These are phyloP conservation scores for Dicaeum eximium DNA, from an alignment of 2,113 vertebrate species.

Conservation along the genomic window DNA sequence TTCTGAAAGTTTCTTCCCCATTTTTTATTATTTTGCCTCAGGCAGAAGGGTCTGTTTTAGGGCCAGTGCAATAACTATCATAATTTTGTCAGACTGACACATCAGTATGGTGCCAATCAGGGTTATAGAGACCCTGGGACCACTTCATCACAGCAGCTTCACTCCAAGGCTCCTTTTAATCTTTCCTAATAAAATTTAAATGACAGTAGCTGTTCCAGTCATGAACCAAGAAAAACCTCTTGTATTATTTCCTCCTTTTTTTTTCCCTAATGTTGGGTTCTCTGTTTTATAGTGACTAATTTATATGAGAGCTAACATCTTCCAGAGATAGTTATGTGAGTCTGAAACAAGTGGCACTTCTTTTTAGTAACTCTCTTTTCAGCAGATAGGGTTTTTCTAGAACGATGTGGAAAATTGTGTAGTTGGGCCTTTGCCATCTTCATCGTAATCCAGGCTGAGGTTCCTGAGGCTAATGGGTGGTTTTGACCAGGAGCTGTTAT, in stretches of 20 bases:
- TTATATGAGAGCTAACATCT: not conserved
- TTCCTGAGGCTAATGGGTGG: not conserved
- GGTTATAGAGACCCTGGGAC: constrained; percentile 51
- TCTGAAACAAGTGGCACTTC: not conserved
- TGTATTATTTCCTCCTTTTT: not conserved
- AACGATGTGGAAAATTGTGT: not conserved
- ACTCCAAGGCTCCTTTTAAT: constrained; percentile 54
- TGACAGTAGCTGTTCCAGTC: constrained; percentile 56
- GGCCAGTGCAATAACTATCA: constrained; percentile 1
- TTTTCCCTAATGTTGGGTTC: not conserved
- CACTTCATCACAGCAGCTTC: constrained; percentile 53
- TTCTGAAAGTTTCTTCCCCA: not conserved
- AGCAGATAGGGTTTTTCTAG: not conserved
- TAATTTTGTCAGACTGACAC: constrained; percentile 41
- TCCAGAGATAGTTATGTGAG: not conserved
- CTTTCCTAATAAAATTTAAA: constrained; percentile 63
- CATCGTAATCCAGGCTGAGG: not conserved
- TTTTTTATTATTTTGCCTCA: constrained; percentile 26
- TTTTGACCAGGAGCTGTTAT: not conserved
- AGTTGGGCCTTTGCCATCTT: not conserved
- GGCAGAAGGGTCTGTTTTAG: not conserved
- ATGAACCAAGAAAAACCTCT: constrained; percentile 50
- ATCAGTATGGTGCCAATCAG: constrained; percentile 54
- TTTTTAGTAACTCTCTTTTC: not conserved
- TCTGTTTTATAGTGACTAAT: not conserved